phyloP scores from a whole-genome alignment of 2,797 vertebrate species.

The Meda fulgida region DNA sequence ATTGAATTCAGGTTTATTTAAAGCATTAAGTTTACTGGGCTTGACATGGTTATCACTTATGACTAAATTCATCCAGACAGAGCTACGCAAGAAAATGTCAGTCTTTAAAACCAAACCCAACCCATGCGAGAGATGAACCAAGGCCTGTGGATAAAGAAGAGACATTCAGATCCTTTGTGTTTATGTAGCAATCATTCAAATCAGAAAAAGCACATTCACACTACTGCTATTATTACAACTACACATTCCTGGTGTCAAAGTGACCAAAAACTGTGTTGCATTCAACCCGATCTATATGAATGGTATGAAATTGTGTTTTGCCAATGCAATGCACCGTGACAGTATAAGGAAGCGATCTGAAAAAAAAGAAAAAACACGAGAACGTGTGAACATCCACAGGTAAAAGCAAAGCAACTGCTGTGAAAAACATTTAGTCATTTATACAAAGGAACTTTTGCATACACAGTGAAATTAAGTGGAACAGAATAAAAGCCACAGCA shows the following conservation, averaged over 20 bases:
- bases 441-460: constrained; percentile 63
- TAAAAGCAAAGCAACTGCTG: constrained; percentile 26
- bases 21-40: constrained; percentile 31
- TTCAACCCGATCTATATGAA: neutral
- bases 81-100: neutral
- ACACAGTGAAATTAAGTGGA: constrained; percentile 49
- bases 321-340: constrained; percentile 25
- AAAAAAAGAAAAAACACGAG: neutral
- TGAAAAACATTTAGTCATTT: constrained; percentile 62
- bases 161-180: constrained; percentile 26
- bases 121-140: constrained; percentile 1
- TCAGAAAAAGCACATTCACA: constrained; percentile 26
- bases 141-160: constrained; percentile 6
- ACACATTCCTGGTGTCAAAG: constrained; percentile 33
- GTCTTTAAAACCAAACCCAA: constrained; percentile 27
- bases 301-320: constrained; percentile 19
- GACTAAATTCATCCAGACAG: constrained; percentile 20
- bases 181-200: constrained; percentile 31
- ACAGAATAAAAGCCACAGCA: constrained; percentile 37
- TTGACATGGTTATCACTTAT: constrained; percentile 22
- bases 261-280: constrained; percentile 6
- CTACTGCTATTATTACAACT: constrained; percentile 7
- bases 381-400: constrained; percentile 11
- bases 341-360: neutral
- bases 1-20: constrained; percentile 42